These are phyloP conservation scores for Caenorhabditis latens DNA, from an alignment of 1,140 invertebrate species.

Conservation along the genomic window DNA sequence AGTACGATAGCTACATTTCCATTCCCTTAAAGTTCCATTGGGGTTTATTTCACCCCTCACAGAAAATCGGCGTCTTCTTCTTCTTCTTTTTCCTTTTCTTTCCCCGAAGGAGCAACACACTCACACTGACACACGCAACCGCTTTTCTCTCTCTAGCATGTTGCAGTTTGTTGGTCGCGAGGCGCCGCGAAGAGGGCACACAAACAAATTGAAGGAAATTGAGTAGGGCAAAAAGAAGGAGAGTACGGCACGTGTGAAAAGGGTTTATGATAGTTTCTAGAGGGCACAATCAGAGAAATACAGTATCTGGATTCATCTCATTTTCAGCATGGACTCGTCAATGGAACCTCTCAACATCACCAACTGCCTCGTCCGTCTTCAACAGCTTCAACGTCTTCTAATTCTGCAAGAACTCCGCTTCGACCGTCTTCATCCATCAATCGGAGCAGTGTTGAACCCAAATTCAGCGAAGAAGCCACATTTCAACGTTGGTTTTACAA, in stretches of 20 bases:
- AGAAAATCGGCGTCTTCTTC: neutral
- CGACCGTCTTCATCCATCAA: neutral
- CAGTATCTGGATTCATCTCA: neutral
- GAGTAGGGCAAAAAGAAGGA: neutral
- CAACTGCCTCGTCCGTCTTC: neutral
- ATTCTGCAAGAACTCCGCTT: neutral
- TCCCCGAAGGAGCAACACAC: conserved; percentile 14
- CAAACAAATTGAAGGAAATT: conserved; percentile 19
- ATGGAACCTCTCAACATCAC: neutral
- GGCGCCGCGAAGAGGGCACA: conserved; percentile 1
- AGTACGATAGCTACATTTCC: neutral
- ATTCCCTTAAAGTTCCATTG: neutral
- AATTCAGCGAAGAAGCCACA: neutral
- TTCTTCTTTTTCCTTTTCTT: neutral
- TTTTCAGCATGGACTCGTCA: neutral
- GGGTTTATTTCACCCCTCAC: neutral
- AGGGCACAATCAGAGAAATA: neutral
- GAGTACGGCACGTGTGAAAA: neutral
- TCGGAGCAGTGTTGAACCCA: neutral
- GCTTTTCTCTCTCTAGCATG: neutral
- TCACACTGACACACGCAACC: conserved; percentile 7
- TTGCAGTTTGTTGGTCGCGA: conserved; percentile 21
- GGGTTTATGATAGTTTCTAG: neutral
- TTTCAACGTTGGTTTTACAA: conserved; percentile 44
- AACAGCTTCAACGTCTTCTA: neutral